Percentiles rank a stretch among this genome's conserved stretches.
Evolutionary conservation across 2,797 vertebrate species (phyloP).

Genomic region (Chloroceryle amazona): DNA sequence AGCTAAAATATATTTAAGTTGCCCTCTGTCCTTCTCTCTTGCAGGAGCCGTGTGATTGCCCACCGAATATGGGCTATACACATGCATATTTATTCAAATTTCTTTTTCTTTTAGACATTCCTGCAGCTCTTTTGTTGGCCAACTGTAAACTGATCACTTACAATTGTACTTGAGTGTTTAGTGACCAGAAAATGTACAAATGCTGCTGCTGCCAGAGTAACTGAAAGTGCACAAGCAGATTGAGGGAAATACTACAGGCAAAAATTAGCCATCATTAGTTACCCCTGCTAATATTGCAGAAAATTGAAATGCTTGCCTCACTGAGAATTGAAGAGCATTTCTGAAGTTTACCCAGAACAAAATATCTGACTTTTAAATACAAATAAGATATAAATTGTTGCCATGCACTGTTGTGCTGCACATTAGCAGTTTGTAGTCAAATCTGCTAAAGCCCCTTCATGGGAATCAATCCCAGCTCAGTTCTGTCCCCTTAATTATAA

Average conservation of each 20-base stretch:
- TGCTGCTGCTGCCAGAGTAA: constrained; percentile 80
- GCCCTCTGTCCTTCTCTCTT: constrained; percentile 17
- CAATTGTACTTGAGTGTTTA: constrained; percentile 86
- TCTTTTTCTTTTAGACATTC: constrained; percentile 73
- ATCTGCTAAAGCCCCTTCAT: constrained; percentile 23
- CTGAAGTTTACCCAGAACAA: constrained; percentile 82
- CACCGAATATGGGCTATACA: neutral
- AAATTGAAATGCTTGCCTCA: constrained; percentile 85
- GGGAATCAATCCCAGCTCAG: constrained; percentile 44
- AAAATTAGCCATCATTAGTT: constrained; percentile 87
- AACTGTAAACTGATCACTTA: constrained; percentile 84
- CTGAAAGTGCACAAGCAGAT: constrained; percentile 83
- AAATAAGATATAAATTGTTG: constrained; percentile 34
- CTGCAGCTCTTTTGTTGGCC: constrained; percentile 75
- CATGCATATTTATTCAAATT: constrained; percentile 61
- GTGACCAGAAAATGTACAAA: constrained; percentile 89
- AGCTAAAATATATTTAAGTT: neutral
- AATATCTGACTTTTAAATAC: constrained; percentile 68
- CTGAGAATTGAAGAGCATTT: constrained; percentile 83
- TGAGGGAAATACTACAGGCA: constrained; percentile 85
- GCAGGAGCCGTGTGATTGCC: neutral
- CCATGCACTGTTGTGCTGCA: neutral
- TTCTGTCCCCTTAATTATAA: constrained; percentile 16
- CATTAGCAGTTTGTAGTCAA: neutral
- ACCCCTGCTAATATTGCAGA: constrained; percentile 86